Percentiles rank a stretch among this genome's conserved stretches.
Conservation (phyloP, 35 echinoderm and acorn worm species). For the Lytechinus pictus region DNA sequence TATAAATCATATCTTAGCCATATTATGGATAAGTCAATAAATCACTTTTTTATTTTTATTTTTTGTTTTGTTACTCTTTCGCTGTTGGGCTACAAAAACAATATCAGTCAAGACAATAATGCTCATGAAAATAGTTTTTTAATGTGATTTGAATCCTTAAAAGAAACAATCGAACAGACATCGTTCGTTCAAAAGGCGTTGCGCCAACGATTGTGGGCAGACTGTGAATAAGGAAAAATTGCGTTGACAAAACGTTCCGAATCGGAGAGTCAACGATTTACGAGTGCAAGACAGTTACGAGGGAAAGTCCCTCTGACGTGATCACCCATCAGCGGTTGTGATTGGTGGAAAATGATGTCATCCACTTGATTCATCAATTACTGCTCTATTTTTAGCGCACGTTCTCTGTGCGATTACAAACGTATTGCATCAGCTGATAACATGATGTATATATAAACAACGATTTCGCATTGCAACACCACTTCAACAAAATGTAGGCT, state of each 20-base stretch:
- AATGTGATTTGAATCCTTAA: too few relatives aligned
- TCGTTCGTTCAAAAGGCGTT: too few relatives aligned
- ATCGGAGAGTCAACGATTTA: not conserved
- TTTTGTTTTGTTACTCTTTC: too few relatives aligned
- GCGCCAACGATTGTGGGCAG: too few relatives aligned
- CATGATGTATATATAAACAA: constrained; percentile 17
- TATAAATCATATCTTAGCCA: too few relatives aligned
- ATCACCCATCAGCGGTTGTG: not conserved
- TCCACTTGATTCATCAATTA: not conserved
- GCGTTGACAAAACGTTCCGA: not conserved
- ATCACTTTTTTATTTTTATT: too few relatives aligned
- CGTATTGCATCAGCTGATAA: constrained; percentile 27
- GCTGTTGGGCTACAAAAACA: too few relatives aligned
- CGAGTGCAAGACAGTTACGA: not conserved
- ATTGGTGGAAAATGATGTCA: not conserved
- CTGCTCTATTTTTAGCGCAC: not conserved
- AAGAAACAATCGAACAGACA: too few relatives aligned
- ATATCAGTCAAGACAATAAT: too few relatives aligned
- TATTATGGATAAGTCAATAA: too few relatives aligned
- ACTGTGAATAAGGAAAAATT: too few relatives aligned
- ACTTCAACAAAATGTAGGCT: not conserved
- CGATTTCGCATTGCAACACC: not conserved
- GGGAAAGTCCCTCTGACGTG: not conserved
- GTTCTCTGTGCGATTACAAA: not conserved
- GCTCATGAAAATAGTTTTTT: too few relatives aligned